These are phyloP conservation scores for Latheticus oryzae DNA, from an alignment of 2,888 invertebrate genomes.

Conservation along the genomic window DNA sequence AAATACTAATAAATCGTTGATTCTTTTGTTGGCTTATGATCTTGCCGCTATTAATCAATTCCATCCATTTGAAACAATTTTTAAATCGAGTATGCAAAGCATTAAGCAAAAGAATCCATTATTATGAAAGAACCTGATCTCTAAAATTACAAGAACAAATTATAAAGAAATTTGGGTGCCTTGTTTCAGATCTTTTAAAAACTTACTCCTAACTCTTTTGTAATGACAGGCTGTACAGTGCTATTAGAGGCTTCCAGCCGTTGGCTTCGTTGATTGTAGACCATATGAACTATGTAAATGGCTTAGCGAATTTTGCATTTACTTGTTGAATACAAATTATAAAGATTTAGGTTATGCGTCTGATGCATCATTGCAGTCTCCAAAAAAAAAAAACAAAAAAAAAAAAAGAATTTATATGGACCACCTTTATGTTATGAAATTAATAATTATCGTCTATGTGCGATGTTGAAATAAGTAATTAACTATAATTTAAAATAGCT, in stretches of 20 bases:
- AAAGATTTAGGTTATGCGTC: neutral
- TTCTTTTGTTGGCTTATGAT: slow-evolving; percentile 6
- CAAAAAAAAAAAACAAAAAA: no score
- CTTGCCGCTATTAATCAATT: slow-evolving; percentile 9
- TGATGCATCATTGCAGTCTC: neutral
- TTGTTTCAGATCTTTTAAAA: slow-evolving; percentile 56
- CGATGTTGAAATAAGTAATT: no score
- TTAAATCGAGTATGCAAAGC: neutral
- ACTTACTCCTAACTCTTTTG: slow-evolving; percentile 62
- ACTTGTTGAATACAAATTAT: slow-evolving; percentile 6
- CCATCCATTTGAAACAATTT: no score
- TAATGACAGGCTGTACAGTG: slow-evolving; percentile 60
- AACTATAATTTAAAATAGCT: no score
- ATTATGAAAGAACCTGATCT: slow-evolving; percentile 38
- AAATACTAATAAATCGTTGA: slow-evolving; percentile 15
- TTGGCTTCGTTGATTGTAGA: slow-evolving; percentile 35
- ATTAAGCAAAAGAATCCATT: slow-evolving; percentile 28
- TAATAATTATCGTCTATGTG: no score
- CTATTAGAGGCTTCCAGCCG: slow-evolving; percentile 38
- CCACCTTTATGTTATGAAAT: no score
- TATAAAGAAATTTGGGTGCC: slow-evolving; percentile 64
- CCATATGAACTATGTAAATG: slow-evolving; percentile 38
- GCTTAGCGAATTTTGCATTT: no score
- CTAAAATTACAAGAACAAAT: slow-evolving; percentile 56
- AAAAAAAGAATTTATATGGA: no score